These are phyloP conservation scores for Melanerpes aurifrons DNA, from an alignment of 2,113 vertebrate genomes.

Conservation along the genomic window DNA sequence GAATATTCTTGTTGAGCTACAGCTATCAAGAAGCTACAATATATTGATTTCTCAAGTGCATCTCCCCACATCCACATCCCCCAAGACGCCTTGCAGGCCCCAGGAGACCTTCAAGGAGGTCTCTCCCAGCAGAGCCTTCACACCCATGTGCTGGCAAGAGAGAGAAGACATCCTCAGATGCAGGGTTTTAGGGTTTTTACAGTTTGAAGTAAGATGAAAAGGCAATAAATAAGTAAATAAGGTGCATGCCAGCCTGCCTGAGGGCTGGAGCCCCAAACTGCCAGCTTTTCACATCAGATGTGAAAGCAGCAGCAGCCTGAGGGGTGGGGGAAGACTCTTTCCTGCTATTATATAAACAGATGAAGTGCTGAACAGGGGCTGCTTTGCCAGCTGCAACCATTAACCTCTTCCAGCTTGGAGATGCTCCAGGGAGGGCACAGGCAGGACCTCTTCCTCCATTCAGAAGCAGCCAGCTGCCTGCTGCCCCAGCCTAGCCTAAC, in stretches of 20 bases:
- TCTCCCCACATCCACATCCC: rapidly evolving
- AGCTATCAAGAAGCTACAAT: neutral
- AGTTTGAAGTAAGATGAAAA: neutral
- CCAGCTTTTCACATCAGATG: neutral
- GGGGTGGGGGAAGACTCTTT: neutral
- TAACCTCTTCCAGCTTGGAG: neutral
- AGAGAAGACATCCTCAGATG: neutral
- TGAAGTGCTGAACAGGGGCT: neutral
- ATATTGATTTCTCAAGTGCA: neutral
- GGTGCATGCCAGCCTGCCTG: neutral
- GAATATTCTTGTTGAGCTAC: neutral
- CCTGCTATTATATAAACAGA: neutral
- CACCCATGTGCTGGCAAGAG: neutral
- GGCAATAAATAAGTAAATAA: too few relatives aligned
- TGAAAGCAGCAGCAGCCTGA: neutral
- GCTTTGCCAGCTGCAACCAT: neutral
- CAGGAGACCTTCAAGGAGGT: neutral
- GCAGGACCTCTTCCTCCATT: neutral
- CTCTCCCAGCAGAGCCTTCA: neutral
- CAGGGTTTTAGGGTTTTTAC: rapidly evolving
- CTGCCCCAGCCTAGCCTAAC: neutral
- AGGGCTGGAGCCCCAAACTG: neutral
- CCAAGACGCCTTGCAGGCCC: rapidly evolving
- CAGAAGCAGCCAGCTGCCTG: neutral
- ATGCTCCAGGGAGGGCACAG: neutral